Percentiles rank a stretch among this genome's conserved stretches.
phyloP scores from a whole-genome alignment of 1,140 invertebrate species.

The Pseudomyrmex flavicornis region DNA sequence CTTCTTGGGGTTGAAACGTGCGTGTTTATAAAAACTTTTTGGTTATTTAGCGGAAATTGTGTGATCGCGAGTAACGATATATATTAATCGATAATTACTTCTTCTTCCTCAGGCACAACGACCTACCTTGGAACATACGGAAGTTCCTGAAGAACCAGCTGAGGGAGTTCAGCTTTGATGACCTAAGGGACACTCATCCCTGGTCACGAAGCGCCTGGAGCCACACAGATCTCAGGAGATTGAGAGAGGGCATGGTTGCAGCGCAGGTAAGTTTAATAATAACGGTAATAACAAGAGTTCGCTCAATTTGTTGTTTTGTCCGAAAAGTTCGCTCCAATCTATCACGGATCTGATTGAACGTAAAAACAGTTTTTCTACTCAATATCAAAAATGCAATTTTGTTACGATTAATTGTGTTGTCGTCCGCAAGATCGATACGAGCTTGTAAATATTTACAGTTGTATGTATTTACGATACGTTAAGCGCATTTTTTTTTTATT shows the following conservation, averaged over 20 bases:
- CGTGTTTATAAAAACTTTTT: too few relatives aligned
- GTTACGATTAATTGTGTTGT: constrained; percentile 38
- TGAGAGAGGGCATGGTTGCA: constrained; percentile 92
- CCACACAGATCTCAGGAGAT: constrained; percentile 93
- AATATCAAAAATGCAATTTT: background rate
- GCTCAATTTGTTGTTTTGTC: constrained; percentile 29
- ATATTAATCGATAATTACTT: constrained; percentile 23
- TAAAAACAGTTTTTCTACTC: background rate
- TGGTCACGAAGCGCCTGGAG: constrained; percentile 92
- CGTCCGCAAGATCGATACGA: too few relatives aligned
- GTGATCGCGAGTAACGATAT: too few relatives aligned
- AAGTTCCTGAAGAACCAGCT: constrained; percentile 95
- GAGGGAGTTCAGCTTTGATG: constrained; percentile 92
- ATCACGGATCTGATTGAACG: constrained; percentile 27
- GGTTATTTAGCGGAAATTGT: too few relatives aligned
- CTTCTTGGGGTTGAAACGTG: too few relatives aligned
- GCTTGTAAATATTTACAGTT: too few relatives aligned
- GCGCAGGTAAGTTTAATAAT: constrained; percentile 89
- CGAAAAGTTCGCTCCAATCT: background rate
- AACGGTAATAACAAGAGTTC: constrained; percentile 52
- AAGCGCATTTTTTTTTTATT: too few relatives aligned
- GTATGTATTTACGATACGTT: too few relatives aligned
- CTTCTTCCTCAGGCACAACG: constrained; percentile 92
- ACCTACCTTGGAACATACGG: constrained; percentile 95
- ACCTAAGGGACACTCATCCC: constrained; percentile 90